Base-by-base conservation (phyloP, 2,797 vertebrate species). In the Tympanoctomys barrerae region DNA sequence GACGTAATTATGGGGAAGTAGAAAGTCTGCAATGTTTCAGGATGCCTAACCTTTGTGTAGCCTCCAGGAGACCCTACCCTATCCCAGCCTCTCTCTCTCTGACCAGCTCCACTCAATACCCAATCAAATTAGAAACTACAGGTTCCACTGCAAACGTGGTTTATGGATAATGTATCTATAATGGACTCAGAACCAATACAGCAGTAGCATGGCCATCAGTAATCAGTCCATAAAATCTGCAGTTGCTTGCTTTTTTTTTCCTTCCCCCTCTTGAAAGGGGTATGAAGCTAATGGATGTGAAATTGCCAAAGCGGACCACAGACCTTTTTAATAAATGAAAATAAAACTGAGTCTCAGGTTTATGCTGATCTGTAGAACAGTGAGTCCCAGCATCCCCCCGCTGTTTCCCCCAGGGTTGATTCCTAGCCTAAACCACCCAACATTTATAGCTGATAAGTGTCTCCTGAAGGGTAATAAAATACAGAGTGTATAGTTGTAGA, bases 211-310 rank as follows among this genome's bases (percentile, higher is more conserved):
- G 97, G 95, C 98, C 98, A 89, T 98, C 98, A 98, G 86, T 62
- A 98, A 98, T 98, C 98, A 98, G 98, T 94, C 98, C 98, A 98
- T 99, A 98, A 98, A 98, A 98, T 97, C 98, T 95, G 84, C 77
- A 95, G 87, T 96, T 98, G 97, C 97, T 96, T 98, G 87, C 61
- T 82, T 93, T 96, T 88, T 73, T 31, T 0, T 71, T 80, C 94
- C 13, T 4, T 13, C 52, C 52, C 54, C 54, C 54, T 52, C 87
- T 97, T 94, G 95, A 98, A 97, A 97, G 31, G 21, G 2, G 11
- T 96, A 97, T 97, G 96, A 94, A 98, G 96, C 95, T 97, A 96
- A 97, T 97, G 93, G 97, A 93, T 94, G 97, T 97, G 97, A 97
- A 98, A 97, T 96, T 97, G 96, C 94, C 95, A 94, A 97, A 95